These are phyloP conservation scores for Tiaroga cobitis DNA, from an alignment of 2,797 vertebrate genomes.

Conservation along the genomic window DNA sequence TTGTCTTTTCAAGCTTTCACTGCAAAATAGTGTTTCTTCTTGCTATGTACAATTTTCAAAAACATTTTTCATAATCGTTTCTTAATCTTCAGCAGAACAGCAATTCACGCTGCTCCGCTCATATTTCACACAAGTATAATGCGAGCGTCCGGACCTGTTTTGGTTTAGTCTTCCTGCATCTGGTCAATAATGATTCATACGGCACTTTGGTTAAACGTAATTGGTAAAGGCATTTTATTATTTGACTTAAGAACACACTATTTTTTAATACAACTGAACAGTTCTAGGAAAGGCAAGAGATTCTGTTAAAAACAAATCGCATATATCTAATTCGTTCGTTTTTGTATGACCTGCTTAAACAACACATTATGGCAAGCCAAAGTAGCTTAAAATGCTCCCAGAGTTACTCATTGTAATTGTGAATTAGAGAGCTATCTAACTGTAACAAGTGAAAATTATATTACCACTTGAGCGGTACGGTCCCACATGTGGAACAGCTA, in stretches of 20 bases:
- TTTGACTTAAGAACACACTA: neutral
- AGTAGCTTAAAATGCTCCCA: neutral
- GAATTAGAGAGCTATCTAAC: neutral
- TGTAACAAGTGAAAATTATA: neutral
- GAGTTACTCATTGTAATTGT: neutral
- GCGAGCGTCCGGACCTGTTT: neutral
- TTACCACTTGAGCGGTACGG: too few relatives aligned
- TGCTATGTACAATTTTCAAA: neutral
- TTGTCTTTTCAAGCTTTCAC: neutral
- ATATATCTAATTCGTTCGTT: neutral
- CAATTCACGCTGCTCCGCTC: neutral
- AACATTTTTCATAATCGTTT: neutral
- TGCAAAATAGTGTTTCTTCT: neutral
- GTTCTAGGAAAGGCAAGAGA: neutral
- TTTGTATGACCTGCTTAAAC: neutral
- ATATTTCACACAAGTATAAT: neutral
- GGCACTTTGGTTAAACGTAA: neutral
- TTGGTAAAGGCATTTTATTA: neutral
- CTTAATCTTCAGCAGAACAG: neutral
- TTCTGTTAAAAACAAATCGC: neutral
- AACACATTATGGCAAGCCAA: neutral
- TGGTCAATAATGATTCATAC: neutral
- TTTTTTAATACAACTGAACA: neutral
- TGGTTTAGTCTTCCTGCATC: neutral
- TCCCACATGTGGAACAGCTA: too few relatives aligned